Evolutionary conservation across 2,888 invertebrate genomes (phyloP), one percentile per base, ranked within the genome.

Genomic region (Drosophila paranaensis): DNA sequence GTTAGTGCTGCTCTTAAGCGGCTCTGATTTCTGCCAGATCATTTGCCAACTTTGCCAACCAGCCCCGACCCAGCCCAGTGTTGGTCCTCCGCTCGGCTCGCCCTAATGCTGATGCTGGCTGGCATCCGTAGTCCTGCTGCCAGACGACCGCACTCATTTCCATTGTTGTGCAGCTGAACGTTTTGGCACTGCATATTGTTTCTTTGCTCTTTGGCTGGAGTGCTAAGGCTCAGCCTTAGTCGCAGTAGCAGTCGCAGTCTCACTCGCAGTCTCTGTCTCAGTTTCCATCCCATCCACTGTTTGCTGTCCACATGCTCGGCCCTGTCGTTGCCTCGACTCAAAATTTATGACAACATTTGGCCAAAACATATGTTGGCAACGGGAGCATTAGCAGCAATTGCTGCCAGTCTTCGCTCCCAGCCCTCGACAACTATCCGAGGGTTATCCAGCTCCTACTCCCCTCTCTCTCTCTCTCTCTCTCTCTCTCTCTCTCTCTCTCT

Each of bases 331-430:
- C 71, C 67, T 70, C 70, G 71, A 56, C 65, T 79, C 74, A 71
- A 74, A 89, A 90, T 90, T 90, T 90, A 90, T 90, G 90, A 90
- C 82, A 90, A 84, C 83, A 80, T 86, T 84, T 88, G 82, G 88
- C 81, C 77, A 81, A 84, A 90, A 86, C 90, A 90, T 89, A 90
- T 82, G 88, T 87, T 84, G 89, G 87, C 89, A 82, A 76, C 71
- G 61, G 64, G 73, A 77, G 72, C 84, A 86, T 89, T 83, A 88
- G 85, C 85, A 81, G 76, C 77, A 77, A 81, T 84, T 78, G 76
- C 79, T 73, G 56, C 48, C 65, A 45, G 60, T 40, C 54, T 8
- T 20, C 39, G 35, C 40, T 10, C 11, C 40, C 35, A 25, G 39
- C 33, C 43, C 14, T 39, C 51, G 45, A 14, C 25, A 8, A 5